Percentiles rank a stretch among this genome's conserved stretches.
Conservation (phyloP, 1,140 invertebrate genomes). For the Papilio xuthus region DNA sequence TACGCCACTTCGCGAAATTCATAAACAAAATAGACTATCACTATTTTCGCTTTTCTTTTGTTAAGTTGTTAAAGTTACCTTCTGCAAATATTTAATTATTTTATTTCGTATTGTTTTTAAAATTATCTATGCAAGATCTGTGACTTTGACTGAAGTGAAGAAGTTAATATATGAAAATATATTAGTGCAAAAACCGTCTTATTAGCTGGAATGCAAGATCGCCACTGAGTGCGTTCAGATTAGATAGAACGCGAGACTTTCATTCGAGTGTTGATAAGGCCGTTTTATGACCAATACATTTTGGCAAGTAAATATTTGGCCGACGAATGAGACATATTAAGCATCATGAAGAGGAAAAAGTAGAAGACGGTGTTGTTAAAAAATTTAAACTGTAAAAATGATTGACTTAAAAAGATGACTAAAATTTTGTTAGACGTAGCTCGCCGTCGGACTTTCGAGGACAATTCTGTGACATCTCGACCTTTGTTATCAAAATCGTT, state of each 20-base stretch:
- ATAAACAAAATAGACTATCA: conserved; percentile 64
- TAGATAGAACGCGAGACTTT: conserved; percentile 70
- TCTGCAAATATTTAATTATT: conserved; percentile 40
- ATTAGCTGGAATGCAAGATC: conserved; percentile 61
- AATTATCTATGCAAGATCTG: conserved; percentile 27
- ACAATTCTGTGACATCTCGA: conserved; percentile 65
- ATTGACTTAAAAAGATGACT: conserved; percentile 67
- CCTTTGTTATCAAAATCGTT: conserved; percentile 69
- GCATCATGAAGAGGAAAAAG: conserved; percentile 79
- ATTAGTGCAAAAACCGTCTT: conserved; percentile 56
- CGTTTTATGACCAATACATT: conserved; percentile 64
- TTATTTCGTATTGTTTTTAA: conserved; percentile 43
- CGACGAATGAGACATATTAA: conserved; percentile 49
- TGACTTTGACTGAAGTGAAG: conserved; percentile 62
- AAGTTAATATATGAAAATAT: conserved; percentile 54
- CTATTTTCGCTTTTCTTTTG: conserved; percentile 37
- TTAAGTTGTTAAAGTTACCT: conserved; percentile 37
- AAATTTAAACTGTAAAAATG: conserved; percentile 46
- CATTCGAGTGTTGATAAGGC: conserved; percentile 74
- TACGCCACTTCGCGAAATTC: conserved; percentile 50
- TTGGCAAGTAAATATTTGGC: conserved; percentile 58
- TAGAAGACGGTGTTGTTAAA: conserved; percentile 48
- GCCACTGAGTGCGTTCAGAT: conserved; percentile 67
- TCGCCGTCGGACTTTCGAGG: conserved; percentile 71
- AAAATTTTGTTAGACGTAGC: conserved; percentile 54